phyloP scores from a whole-genome alignment of 92 coral and sea anemone genomes.

The Epizoanthus fatuus region DNA sequence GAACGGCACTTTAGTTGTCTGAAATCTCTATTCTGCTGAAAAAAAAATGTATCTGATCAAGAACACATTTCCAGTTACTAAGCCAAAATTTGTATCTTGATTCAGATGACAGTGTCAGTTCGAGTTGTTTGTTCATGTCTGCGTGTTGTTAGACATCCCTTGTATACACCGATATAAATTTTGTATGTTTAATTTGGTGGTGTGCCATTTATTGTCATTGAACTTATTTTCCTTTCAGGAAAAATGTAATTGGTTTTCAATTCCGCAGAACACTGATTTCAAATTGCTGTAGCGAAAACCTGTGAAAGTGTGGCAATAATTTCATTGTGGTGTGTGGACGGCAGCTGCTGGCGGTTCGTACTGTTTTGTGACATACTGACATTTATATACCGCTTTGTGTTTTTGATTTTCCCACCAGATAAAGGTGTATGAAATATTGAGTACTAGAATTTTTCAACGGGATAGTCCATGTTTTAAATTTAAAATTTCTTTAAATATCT shows the following conservation, averaged over 20 bases:
- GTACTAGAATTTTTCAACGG: no score
- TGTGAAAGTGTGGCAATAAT: background rate
- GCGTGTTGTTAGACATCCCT: background rate
- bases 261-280: background rate
- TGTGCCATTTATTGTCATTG: background rate
- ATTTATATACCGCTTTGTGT: background rate
- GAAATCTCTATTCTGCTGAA: background rate
- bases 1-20: background rate
- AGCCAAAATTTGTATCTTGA: background rate
- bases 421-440: background rate
- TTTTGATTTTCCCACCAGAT: background rate
- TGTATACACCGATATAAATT: background rate
- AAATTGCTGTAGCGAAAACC: no score
- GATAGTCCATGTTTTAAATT: no score
- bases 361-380: background rate
- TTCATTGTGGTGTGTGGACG: background rate
- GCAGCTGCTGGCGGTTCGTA: background rate
- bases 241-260: background rate
- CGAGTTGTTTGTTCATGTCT: background rate
- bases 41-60: background rate
- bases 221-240: background rate
- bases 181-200: background rate
- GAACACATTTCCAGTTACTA: background rate
- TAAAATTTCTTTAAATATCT: no score
- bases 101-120: background rate